Base-by-base conservation (phyloP, 1,140 invertebrate species). In the Papilio glaucus region DNA sequence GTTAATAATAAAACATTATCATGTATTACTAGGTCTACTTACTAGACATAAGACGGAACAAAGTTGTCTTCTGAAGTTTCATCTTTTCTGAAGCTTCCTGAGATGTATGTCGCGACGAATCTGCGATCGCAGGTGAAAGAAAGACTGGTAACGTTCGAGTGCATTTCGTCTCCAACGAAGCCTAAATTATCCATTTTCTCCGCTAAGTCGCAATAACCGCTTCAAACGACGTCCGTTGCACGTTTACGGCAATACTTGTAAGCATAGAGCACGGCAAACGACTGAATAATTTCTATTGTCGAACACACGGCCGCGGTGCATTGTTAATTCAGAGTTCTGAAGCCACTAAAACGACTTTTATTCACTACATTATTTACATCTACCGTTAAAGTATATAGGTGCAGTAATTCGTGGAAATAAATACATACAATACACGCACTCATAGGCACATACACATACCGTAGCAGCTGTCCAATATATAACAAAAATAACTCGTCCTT, bases 271-370 rank as follows among this genome's bases (percentile, higher is more conserved):
- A 67, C 39, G 53, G 62, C 37, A 49, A 21, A 45, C 72, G 61
- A 81, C 77, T 75, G 77, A 79, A 77, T 74, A 73, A 72, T 74
- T 72, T 63, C 37, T 74, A 76, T 76, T 72, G 21, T 73, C 70
- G 73, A 65, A 71, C 71, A 75, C 74, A 72, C 45, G 74, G 77
- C 74, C 62, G 78, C 74, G 76, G 71, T 71, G 74, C 39, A 84
- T 85, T 85, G 81, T 83, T 79, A 81, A 84, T 82, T 77, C 73
- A 78, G 53, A 75, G 63, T 75, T 76, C 75, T 41, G 77, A 75
- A 75, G 63, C 76, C 61, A 74, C 38, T 38, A 65, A 39, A 41
- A 41, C 33, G n/a, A 12, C n/a, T 65, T 65, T 39, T 65, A 65
- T 65, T 26, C 37, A 61, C 24, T n/a, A 15, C 5, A 37, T 37